Evolutionary conservation across 2,113 vertebrate species (phyloP).

Genomic region (Ochotona princeps): DNA sequence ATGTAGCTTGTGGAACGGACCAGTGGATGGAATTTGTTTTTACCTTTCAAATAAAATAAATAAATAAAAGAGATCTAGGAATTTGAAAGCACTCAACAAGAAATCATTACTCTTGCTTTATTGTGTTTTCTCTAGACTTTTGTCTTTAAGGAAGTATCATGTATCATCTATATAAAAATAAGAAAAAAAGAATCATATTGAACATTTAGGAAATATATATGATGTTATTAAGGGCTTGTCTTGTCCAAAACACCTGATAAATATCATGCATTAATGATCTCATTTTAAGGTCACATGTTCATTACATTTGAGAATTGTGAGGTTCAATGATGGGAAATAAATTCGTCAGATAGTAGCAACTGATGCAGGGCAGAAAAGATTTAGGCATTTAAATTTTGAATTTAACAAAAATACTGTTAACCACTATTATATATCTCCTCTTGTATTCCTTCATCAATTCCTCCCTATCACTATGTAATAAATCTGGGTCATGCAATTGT

Average conservation of each 20-base stretch:
- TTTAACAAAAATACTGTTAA: neutral
- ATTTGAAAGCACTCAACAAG: neutral
- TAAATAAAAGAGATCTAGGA: too few species aligned
- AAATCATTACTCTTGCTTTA: neutral
- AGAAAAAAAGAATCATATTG: neutral
- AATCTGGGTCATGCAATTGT: neutral
- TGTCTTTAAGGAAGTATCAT: neutral
- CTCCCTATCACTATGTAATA: neutral
- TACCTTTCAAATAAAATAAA: too few species aligned
- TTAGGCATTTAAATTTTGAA: neutral
- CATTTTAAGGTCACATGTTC: neutral
- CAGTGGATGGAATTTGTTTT: too few species aligned
- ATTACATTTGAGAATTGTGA: neutral
- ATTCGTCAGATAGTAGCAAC: neutral
- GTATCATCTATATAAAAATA: neutral
- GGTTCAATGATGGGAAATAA: neutral
- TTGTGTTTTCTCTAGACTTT: neutral
- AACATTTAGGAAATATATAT: neutral
- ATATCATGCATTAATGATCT: neutral
- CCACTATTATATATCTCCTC: too few species aligned
- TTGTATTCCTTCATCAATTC: neutral
- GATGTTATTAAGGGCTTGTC: neutral
- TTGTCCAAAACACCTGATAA: neutral
- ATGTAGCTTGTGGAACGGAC: too few species aligned
- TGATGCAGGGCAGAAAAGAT: neutral